A percentile compares a stretch with the other conserved stretches of the same genome.
phyloP scores from a whole-genome alignment of 2,888 invertebrate genomes.

The Volucella bombylans region DNA sequence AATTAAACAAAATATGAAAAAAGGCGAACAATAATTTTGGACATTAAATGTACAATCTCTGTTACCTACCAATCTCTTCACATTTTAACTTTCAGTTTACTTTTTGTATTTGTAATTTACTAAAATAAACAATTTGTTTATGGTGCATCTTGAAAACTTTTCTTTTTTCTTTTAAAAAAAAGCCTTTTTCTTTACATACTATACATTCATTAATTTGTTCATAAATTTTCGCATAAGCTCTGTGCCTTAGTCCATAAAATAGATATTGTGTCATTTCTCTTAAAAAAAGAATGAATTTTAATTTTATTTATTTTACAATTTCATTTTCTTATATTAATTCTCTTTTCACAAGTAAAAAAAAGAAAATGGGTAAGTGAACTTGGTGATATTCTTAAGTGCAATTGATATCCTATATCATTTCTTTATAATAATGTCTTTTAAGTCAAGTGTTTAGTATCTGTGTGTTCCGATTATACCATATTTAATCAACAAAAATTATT shows the following conservation, averaged over 20 bases:
- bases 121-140: background rate
- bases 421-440: constrained; percentile 51
- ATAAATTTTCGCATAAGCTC: constrained; percentile 52
- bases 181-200: constrained; percentile 52
- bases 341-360: constrained; percentile 10
- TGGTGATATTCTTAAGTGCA: constrained; percentile 49
- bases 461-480: constrained; percentile 14
- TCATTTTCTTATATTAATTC: constrained; percentile 3
- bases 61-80: too few species aligned
- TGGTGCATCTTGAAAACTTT: constrained; percentile 30
- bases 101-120: background rate
- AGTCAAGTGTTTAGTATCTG: constrained; percentile 38
- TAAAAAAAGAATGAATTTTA: constrained; percentile 12
- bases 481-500: constrained; percentile 12
- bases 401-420: constrained; percentile 32
- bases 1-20: too few species aligned
- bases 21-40: too few species aligned
- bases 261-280: constrained; percentile 30
- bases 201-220: constrained; percentile 23
- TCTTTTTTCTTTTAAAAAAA: constrained; percentile 19
- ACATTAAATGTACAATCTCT: too few species aligned
- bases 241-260: constrained; percentile 57
- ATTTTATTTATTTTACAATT: background rate
- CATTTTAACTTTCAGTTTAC: background rate
- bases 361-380: constrained; percentile 10